Evolutionary conservation across 2,113 vertebrate genomes (phyloP).

Genomic region (Paradisaea rubra): DNA sequence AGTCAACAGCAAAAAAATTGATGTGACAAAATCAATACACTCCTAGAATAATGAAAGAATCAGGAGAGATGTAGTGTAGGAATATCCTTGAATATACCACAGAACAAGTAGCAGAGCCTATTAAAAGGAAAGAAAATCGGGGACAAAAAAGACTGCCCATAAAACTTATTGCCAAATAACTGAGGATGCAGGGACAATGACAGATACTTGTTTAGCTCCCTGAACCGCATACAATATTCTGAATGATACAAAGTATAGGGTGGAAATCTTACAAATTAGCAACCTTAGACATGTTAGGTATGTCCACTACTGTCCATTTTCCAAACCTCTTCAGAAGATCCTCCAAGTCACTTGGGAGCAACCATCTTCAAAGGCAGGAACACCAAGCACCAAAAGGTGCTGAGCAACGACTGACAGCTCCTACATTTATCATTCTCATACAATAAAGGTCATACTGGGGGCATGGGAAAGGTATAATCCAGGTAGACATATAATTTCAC

Average conservation of each 20-base stretch:
- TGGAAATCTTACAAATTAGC: neutral
- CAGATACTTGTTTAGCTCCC: neutral
- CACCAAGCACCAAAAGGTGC: neutral
- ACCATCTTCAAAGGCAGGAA: neutral
- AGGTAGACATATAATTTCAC: neutral
- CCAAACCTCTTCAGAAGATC: neutral
- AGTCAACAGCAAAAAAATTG: neutral
- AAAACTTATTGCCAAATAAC: neutral
- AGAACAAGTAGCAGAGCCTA: neutral
- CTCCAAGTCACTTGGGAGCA: neutral
- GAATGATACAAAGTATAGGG: neutral
- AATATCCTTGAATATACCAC: neutral
- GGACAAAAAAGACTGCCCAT: neutral
- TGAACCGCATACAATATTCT: neutral
- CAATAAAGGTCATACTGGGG: accelerated
- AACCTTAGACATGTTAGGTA: neutral
- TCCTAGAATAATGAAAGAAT: neutral
- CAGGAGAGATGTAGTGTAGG: neutral
- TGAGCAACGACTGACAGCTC: neutral
- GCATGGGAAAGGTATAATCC: neutral
- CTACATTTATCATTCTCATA: neutral
- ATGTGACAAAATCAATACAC: neutral
- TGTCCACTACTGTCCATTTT: neutral
- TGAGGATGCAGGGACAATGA: neutral
- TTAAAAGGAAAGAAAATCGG: accelerated